phyloP scores from a whole-genome alignment of 2,888 invertebrate species.

The Mythimna vitellina region DNA sequence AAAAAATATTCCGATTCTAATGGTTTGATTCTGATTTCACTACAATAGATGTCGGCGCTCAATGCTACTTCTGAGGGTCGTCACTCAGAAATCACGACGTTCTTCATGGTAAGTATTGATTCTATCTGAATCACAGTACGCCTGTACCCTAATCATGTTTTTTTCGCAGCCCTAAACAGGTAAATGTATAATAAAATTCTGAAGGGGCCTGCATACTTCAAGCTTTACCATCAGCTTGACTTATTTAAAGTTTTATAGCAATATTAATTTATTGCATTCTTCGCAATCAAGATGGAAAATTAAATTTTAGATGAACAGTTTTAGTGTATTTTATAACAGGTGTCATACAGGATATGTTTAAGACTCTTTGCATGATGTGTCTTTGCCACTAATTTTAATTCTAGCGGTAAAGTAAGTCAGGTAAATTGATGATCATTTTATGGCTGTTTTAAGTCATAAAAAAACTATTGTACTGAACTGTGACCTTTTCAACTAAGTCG shows the following conservation, averaged over 20 bases:
- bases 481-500: slow-evolving; percentile 42
- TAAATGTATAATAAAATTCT: slow-evolving; percentile 53
- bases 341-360: slow-evolving; percentile 1
- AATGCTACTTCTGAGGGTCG: slow-evolving; percentile 70
- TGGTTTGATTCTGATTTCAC: slow-evolving; percentile 87
- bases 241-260: slow-evolving; percentile 5
- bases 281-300: slow-evolving; percentile 17
- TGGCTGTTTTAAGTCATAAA: slow-evolving; percentile 5
- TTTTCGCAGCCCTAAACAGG: slow-evolving; percentile 65
- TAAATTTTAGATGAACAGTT: neutral
- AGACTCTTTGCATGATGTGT: neutral
- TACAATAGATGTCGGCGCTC: slow-evolving; percentile 83
- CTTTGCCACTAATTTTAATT: neutral
- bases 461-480: slow-evolving; percentile 25
- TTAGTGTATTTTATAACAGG: slow-evolving; percentile 9
- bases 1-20: slow-evolving; percentile 74
- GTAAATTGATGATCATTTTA: slow-evolving; percentile 8
- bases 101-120: slow-evolving; percentile 79
- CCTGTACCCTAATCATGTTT: slow-evolving; percentile 56
- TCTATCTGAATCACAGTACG: slow-evolving; percentile 41
- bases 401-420: slow-evolving; percentile 7
- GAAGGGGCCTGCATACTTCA: slow-evolving; percentile 20
- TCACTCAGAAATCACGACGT: slow-evolving; percentile 68
- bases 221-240: slow-evolving; percentile 8
- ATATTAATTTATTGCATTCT: slow-evolving; percentile 14